Percentiles rank a stretch among this genome's conserved stretches.
phyloP scores from a whole-genome alignment of 2,888 invertebrate species.

The Scelioninae gen. 1 region DNA sequence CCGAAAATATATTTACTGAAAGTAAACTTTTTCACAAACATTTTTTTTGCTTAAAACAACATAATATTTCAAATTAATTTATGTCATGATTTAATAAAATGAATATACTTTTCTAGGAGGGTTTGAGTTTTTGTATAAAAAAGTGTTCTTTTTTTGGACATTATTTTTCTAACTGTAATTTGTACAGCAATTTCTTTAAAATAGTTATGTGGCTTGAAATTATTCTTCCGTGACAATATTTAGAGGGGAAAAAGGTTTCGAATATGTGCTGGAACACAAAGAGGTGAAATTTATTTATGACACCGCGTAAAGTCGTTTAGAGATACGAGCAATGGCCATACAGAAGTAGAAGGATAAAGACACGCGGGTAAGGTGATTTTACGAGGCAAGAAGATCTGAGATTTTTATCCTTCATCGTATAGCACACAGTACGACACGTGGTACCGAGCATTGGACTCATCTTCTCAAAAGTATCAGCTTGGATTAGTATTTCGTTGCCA shows the following conservation, averaged over 20 bases:
- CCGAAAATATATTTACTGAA: too few relatives aligned
- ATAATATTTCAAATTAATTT: too few relatives aligned
- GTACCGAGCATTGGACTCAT: constrained; percentile 27
- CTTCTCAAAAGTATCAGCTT: constrained; percentile 33
- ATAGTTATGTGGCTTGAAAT: constrained; percentile 24
- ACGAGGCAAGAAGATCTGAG: constrained; percentile 62
- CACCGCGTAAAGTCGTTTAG: constrained; percentile 51
- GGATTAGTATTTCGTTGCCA: constrained; percentile 43
- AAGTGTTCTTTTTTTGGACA: too few relatives aligned
- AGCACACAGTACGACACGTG: constrained; percentile 43
- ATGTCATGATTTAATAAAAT: too few relatives aligned
- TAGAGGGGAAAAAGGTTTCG: constrained; percentile 12
- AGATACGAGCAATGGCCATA: constrained; percentile 52
- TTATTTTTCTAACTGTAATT: too few relatives aligned
- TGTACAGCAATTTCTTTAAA: too few relatives aligned
- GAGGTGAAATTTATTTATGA: constrained; percentile 59
- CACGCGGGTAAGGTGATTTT: constrained; percentile 44
- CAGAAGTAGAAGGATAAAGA: constrained; percentile 51
- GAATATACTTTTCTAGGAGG: too few relatives aligned
- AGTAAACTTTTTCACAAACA: too few relatives aligned
- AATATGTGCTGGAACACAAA: constrained; percentile 38
- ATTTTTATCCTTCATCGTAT: constrained; percentile 67
- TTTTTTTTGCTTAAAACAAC: too few relatives aligned
- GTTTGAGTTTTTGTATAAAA: too few relatives aligned
- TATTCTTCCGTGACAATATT: constrained; percentile 26